These are phyloP conservation scores for Chymomyza procnemis DNA, from an alignment of 2,888 invertebrate species.

Conservation along the genomic window DNA sequence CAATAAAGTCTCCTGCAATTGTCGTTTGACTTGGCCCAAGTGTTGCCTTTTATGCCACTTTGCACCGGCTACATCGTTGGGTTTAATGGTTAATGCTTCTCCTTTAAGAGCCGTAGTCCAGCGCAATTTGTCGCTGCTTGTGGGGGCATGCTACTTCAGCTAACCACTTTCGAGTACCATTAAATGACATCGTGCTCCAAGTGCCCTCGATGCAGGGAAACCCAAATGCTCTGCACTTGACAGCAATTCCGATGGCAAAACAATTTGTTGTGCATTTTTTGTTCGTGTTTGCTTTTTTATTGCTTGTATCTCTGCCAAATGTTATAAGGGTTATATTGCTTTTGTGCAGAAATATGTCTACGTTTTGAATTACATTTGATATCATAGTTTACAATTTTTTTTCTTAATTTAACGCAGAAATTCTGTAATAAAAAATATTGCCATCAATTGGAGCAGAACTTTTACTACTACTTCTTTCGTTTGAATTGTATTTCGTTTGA, in stretches of 20 bases:
- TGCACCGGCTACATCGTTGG: not conserved
- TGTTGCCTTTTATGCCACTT: not conserved
- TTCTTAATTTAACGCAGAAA: no score
- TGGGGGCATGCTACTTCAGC: not conserved
- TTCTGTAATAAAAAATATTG: no score
- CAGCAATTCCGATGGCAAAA: not conserved
- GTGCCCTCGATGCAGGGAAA: not conserved
- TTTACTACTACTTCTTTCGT: no score
- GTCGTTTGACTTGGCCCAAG: not conserved
- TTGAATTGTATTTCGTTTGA: no score
- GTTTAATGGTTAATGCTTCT: not conserved
- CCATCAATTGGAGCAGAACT: no score
- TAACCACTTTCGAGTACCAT: not conserved
- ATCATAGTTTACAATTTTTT: no score
- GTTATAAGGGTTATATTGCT: no score
- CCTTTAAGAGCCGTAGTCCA: not conserved
- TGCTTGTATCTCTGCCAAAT: no score
- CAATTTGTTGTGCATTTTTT: not conserved
- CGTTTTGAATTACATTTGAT: no score
- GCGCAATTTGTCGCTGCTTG: no score
- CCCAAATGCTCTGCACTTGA: not conserved
- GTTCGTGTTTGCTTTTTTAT: no score
- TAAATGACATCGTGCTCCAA: not conserved
- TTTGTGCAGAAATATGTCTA: no score
- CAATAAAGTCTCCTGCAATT: not conserved